Evolutionary conservation across 2,113 vertebrate genomes (phyloP).

Genomic region (Chionodraco myersi): DNA sequence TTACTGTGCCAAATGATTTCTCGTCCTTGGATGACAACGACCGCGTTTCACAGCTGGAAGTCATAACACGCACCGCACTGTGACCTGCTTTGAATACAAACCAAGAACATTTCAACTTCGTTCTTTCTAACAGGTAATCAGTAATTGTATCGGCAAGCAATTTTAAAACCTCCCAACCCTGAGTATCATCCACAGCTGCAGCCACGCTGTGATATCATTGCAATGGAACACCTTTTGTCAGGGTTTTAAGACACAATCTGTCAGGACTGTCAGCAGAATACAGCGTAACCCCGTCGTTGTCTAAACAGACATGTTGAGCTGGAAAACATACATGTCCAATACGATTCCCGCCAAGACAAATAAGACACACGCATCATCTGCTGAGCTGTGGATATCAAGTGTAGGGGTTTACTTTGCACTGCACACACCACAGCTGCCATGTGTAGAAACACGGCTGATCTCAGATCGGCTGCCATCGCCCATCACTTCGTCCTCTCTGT

Average conservation of each 20-base stretch:
- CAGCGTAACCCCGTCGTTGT: slow-evolving; percentile 17
- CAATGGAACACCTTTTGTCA: slow-evolving; percentile 26
- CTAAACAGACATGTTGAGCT: slow-evolving; percentile 18
- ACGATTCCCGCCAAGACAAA: slow-evolving; percentile 18
- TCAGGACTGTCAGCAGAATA: slow-evolving; percentile 35
- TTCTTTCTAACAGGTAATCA: too few species aligned
- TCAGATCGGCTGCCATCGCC: slow-evolving; percentile 62
- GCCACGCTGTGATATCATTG: slow-evolving; percentile 27
- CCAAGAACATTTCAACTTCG: too few species aligned
- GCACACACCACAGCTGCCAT: slow-evolving; percentile 48
- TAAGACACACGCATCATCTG: slow-evolving; percentile 4
- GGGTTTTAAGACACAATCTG: slow-evolving; percentile 41
- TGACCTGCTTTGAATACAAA: too few species aligned
- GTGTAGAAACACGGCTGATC: slow-evolving; percentile 40
- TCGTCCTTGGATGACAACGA: too few species aligned
- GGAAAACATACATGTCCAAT: slow-evolving; percentile 43
- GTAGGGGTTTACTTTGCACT: slow-evolving; percentile 22
- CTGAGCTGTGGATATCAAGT: slow-evolving; percentile 49
- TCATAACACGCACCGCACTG: too few species aligned
- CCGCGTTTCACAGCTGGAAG: too few species aligned
- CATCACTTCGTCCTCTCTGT: slow-evolving; percentile 55
- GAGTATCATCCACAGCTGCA: slow-evolving; percentile 38
- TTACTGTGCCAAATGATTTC: too few species aligned
- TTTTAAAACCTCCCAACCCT: too few species aligned
- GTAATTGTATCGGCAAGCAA: too few species aligned